These are phyloP conservation scores for Erpornis zantholeuca DNA, from an alignment of 2,113 vertebrate genomes.

Conservation along the genomic window DNA sequence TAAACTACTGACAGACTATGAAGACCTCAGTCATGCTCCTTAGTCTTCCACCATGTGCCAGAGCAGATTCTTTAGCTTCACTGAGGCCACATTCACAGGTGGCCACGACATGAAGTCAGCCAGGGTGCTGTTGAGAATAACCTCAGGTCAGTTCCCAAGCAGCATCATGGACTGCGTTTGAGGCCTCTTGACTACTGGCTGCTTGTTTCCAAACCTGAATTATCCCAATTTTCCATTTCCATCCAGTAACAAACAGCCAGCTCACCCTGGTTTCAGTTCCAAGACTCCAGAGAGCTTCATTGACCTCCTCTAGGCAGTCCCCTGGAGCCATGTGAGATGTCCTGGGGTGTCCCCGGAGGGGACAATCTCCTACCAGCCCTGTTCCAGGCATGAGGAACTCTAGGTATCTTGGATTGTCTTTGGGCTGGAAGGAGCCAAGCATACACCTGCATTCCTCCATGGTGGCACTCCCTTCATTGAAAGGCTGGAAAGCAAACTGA, in stretches of 20 bases:
- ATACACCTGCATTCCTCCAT: constrained; percentile 11
- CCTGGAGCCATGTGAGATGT: neutral
- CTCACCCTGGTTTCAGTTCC: neutral
- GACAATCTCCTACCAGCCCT: neutral
- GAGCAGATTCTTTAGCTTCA: neutral
- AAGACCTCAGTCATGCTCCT: neutral
- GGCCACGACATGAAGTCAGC: accelerated
- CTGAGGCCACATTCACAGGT: neutral
- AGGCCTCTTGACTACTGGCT: neutral
- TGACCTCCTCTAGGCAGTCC: neutral
- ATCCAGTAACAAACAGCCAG: neutral
- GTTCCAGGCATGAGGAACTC: neutral
- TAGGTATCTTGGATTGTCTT: neutral
- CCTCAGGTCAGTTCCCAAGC: neutral
- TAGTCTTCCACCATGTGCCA: neutral
- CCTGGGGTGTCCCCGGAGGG: neutral
- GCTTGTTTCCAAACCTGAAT: neutral
- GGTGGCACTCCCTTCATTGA: constrained; percentile 28
- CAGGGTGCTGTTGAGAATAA: accelerated
- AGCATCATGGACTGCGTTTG: neutral
- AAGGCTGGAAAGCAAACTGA: constrained; percentile 20
- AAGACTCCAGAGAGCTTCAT: neutral
- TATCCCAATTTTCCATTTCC: neutral
- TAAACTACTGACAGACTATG: neutral
- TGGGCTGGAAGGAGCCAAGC: neutral